Conservation (phyloP, 1,140 invertebrate species). For the Bombus ignitus region DNA sequence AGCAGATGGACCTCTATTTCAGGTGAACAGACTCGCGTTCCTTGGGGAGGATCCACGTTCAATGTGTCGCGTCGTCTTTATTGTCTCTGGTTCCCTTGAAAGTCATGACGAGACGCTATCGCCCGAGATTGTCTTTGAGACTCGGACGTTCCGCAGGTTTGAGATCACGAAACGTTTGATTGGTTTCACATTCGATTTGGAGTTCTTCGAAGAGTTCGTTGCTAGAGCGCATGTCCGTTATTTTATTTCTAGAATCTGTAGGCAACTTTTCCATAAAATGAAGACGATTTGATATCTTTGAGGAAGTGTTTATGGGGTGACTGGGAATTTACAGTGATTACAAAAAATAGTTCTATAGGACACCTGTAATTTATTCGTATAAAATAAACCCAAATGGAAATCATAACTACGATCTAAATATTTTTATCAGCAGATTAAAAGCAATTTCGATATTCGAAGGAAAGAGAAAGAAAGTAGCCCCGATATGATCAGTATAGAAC, state of each 20-base stretch:
- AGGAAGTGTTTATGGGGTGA: background rate
- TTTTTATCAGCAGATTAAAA: no score
- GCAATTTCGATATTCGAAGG: no score
- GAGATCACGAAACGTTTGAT: background rate
- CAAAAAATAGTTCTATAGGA: background rate
- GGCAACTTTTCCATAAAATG: background rate
- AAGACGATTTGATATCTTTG: background rate
- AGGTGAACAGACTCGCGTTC: background rate
- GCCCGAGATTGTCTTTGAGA: background rate
- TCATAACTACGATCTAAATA: no score
- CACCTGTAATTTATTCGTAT: no score
- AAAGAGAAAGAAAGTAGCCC: no score
- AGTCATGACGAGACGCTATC: background rate
- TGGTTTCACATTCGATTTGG: background rate
- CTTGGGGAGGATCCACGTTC: background rate
- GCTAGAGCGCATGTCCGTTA: background rate
- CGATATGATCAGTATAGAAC: no score
- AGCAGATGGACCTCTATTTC: background rate
- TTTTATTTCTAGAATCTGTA: background rate
- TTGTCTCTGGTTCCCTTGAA: background rate
- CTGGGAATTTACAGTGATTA: background rate
- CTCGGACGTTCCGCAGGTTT: background rate
- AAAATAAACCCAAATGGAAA: no score
- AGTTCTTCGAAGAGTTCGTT: background rate
- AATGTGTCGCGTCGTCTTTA: background rate